phyloP scores from a whole-genome alignment of 2,113 vertebrate species.

The Chionis minor region DNA sequence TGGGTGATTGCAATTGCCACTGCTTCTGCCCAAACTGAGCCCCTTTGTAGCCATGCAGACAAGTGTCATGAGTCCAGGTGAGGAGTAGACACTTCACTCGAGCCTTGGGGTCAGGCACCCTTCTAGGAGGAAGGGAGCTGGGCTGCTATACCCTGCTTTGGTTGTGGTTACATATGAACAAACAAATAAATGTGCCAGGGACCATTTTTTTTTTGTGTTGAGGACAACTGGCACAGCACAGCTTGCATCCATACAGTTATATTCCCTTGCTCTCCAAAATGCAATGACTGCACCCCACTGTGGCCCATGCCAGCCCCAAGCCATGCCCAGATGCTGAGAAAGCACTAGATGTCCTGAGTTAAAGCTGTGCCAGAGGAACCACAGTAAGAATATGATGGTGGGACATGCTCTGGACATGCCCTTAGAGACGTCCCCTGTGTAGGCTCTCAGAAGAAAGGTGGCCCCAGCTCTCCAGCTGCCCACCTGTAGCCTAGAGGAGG shows the following conservation, averaged over 20 bases:
- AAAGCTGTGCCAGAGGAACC: background rate
- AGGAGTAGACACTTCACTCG: background rate
- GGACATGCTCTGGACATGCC: rapidly evolving
- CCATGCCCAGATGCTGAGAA: background rate
- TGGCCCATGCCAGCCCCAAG: no score
- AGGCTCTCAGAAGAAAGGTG: background rate
- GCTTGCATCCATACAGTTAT: background rate
- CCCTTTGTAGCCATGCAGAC: background rate
- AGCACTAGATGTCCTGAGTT: background rate
- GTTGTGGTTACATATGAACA: background rate
- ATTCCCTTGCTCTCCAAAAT: background rate
- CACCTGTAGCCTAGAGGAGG: background rate
- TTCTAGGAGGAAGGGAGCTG: background rate
- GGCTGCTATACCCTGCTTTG: background rate
- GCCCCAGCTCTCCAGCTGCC: background rate
- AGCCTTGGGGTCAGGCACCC: background rate
- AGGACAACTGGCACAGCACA: background rate
- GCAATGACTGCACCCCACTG: rapidly evolving
- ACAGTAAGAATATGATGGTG: background rate
- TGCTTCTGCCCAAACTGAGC: background rate
- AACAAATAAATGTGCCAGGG: background rate
- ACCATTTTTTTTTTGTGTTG: background rate
- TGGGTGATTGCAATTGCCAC: background rate
- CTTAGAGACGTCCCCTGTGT: background rate
- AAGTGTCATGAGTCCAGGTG: background rate